Evolutionary conservation across 2,113 vertebrate species (phyloP).

Genomic region (Rissa tridactyla): DNA sequence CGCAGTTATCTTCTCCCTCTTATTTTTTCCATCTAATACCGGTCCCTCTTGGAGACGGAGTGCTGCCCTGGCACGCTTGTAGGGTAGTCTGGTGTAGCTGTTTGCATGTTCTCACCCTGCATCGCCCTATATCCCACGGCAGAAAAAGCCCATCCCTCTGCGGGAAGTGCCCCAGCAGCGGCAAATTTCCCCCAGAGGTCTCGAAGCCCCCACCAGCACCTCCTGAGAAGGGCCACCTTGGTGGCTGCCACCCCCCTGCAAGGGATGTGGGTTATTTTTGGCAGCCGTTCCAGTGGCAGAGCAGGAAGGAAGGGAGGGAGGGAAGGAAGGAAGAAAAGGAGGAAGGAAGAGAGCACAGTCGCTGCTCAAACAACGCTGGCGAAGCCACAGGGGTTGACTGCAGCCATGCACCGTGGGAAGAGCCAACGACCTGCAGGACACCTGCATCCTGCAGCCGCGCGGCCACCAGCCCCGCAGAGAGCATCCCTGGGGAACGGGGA

Average conservation of each 20-base stretch:
- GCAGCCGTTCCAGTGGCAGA: neutral
- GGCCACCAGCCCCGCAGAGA: neutral
- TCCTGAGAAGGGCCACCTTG: neutral
- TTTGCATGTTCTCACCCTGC: neutral
- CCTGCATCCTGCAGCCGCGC: neutral
- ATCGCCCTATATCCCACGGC: accelerated
- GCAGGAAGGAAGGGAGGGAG: neutral
- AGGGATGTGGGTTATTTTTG: neutral
- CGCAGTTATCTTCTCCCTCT: neutral
- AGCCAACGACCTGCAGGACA: neutral
- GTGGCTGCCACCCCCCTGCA: neutral
- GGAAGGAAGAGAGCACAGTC: neutral
- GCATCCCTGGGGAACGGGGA: neutral
- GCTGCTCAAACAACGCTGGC: neutral
- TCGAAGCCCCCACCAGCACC: neutral
- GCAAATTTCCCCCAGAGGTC: neutral
- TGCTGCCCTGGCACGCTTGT: neutral
- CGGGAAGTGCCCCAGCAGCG: neutral
- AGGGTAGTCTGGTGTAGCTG: neutral
- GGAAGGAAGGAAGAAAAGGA: neutral
- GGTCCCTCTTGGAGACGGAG: neutral
- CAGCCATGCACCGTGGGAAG: neutral
- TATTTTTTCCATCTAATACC: neutral
- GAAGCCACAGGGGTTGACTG: accelerated
- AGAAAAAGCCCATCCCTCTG: neutral